phyloP scores from a whole-genome alignment of 2,797 vertebrate species.

The Centroberyx gerrardi region DNA sequence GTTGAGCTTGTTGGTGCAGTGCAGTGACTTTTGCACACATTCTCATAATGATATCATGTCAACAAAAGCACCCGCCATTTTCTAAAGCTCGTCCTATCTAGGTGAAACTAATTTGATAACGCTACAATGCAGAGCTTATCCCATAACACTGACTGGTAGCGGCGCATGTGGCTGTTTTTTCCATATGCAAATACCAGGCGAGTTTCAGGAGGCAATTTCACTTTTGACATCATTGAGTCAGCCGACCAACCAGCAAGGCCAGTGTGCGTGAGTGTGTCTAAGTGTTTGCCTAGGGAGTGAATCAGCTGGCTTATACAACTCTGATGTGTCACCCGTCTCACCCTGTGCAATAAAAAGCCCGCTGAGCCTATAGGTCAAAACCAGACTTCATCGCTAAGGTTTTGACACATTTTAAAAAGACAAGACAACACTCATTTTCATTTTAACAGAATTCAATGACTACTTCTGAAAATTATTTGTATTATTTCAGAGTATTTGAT shows the following conservation, averaged over 20 bases:
- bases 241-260: conserved; percentile 63
- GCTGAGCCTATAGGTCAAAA: conserved; percentile 15
- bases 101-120: conserved; percentile 43
- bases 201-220: conserved; percentile 65
- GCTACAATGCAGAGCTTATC: conserved; percentile 32
- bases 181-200: conserved; percentile 71
- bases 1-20: conserved; percentile 48
- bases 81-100: conserved; percentile 13
- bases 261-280: conserved; percentile 25
- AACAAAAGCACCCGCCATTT: conserved; percentile 42
- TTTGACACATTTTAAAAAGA: conserved; percentile 16
- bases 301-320: conserved; percentile 71
- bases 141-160: conserved; percentile 27
- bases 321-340: conserved; percentile 68
- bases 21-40: conserved; percentile 12
- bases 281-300: conserved; percentile 67
- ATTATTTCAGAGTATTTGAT: neutral
- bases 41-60: conserved; percentile 4
- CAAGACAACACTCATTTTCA: neutral
- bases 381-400: conserved; percentile 8
- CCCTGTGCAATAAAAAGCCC: conserved; percentile 37
- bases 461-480: neutral
- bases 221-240: conserved; percentile 71
- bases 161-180: conserved; percentile 46
- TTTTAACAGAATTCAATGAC: neutral